These are phyloP conservation scores for Hypsopygia costalis DNA, from an alignment of 2,888 invertebrate species.

Conservation along the genomic window DNA sequence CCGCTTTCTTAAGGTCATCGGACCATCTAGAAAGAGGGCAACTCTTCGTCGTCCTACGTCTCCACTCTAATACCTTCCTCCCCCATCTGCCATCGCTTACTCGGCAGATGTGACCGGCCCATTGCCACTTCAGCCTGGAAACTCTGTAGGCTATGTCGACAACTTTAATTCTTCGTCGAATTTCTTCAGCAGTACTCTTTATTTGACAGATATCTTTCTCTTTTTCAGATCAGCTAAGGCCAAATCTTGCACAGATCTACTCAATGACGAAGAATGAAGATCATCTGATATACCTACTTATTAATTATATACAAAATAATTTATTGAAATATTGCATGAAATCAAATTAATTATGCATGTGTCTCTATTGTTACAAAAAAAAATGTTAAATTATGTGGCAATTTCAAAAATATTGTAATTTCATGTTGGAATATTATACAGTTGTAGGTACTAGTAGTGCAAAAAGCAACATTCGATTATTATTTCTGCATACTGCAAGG, in stretches of 20 bases:
- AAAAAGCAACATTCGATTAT: not conserved
- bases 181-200: no score
- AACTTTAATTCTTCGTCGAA: no score
- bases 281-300: slow-evolving; percentile 7
- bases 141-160: no score
- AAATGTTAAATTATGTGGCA: not conserved
- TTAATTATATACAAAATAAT: not conserved
- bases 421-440: slow-evolving; percentile 4
- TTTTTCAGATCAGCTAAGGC: slow-evolving; percentile 84
- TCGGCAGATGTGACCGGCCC: no score
- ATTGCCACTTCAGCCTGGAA: no score
- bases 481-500: no score
- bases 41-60: no score
- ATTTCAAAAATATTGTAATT: slow-evolving; percentile 2
- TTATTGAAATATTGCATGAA: slow-evolving; percentile 1
- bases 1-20: no score
- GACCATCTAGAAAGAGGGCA: no score
- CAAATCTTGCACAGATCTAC: slow-evolving; percentile 87
- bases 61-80: no score
- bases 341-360: not conserved
- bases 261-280: slow-evolving; percentile 80
- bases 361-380: not conserved
- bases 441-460: slow-evolving; percentile 1
- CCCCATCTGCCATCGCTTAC: no score
- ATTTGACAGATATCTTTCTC: no score